Base-by-base conservation (phyloP, 1,140 invertebrate species). In the Scylla paramamosain region DNA sequence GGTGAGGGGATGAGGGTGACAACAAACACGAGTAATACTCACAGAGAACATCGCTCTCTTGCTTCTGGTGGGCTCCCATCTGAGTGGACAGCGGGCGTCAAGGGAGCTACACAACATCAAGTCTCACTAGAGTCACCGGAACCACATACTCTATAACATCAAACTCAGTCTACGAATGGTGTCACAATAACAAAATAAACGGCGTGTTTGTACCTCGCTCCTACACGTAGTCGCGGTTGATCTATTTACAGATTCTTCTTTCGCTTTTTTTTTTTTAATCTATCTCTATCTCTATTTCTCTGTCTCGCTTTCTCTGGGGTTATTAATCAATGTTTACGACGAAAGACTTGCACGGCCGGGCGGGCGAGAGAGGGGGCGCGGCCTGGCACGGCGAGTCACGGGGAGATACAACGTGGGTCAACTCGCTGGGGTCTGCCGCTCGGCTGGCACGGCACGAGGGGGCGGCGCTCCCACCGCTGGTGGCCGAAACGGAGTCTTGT, bases 31-130 rank as follows among this genome's bases (percentile, higher is more conserved):
- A 67, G 77, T 39, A 28, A 87, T 93, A 93, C 93, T 93, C 52
- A 93, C 93, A 93, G 93, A 93, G 93, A 93, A 93, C 93, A 93
- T 93, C 93, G 67, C 93, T 93, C 93, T 93, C 93, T 93, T 93
- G 93, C 84, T 93, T 67, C 84, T 93, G 93, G 86, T 93, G 86
- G 93, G 93, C 93, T 93, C 93, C 93, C 93, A 93, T 93, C 93
- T 93, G 93, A 88, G 84, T 93, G 77, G 82, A 93, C 93, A 88
- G 52, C 84, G 48, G 87, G n/a, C 46, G 93, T 93, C 77, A 93
- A 88, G 46, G 59, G 91, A 67, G 91, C 86, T 52, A 89, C 45
- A 88, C 59, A 48, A 94, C 86, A 94, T 77, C 93, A 90, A 90
- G 29, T 77, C 87, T 94, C 45, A 90, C 52, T 39, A 83, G 77